These are phyloP conservation scores for Lateolabrax maculatus DNA, from an alignment of 2,797 vertebrate genomes.

Conservation along the genomic window DNA sequence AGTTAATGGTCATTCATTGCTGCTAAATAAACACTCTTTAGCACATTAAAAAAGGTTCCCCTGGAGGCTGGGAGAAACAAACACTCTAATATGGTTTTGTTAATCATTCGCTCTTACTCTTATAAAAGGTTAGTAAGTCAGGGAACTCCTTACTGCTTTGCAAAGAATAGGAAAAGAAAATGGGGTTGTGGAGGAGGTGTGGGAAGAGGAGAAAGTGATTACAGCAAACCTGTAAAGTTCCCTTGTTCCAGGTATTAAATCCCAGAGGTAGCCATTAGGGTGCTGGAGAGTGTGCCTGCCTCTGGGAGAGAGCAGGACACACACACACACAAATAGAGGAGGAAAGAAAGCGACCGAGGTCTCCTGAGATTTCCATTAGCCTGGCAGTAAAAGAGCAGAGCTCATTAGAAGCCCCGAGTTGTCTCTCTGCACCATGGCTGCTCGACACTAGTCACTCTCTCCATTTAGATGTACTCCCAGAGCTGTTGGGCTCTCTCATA, in stretches of 20 bases:
- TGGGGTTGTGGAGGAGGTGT: background rate
- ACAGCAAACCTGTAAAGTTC: conserved; percentile 65
- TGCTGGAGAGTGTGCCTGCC: conserved; percentile 62
- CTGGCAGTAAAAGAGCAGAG: conserved; percentile 84
- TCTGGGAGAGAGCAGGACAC: conserved; percentile 60
- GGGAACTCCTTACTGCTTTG: background rate
- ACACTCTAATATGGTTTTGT: conserved; percentile 29
- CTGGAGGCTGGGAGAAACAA: conserved; percentile 26
- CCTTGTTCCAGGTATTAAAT: conserved; percentile 75
- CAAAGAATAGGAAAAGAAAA: background rate
- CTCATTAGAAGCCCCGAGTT: conserved; percentile 81
- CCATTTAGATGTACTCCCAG: conserved; percentile 64
- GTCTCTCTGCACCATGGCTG: conserved; percentile 58
- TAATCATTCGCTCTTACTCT: conserved; percentile 37
- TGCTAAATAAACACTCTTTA: conserved; percentile 73
- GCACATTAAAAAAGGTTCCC: conserved; percentile 54
- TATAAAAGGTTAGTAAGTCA: conserved; percentile 5
- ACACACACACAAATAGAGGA: conserved; percentile 10
- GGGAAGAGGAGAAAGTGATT: conserved; percentile 64
- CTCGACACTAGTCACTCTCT: conserved; percentile 70
- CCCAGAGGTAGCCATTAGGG: conserved; percentile 81
- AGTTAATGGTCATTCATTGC: conserved; percentile 72
- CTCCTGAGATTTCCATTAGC: conserved; percentile 85
- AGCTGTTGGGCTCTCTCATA: conserved; percentile 44
- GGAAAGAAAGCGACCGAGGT: conserved; percentile 40